Evolutionary conservation across 2,888 invertebrate genomes (phyloP), one percentile per base, ranked within the genome.

Genomic region (Macrophya annulata): DNA sequence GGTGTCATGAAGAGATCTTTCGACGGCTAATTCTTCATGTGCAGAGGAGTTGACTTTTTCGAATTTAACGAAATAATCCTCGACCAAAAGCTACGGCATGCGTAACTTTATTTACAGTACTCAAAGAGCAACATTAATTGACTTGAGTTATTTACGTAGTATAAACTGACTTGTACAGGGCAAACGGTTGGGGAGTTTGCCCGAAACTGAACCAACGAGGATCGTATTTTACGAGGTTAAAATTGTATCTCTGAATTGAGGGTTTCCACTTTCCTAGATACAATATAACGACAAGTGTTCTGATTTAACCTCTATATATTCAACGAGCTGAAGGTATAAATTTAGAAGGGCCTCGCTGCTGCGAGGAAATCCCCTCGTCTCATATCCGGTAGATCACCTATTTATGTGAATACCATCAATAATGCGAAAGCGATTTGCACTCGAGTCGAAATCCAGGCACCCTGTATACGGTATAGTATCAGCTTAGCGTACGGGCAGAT

Each of bases 401-500:
- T 81, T 81, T 62, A 81, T 62, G 81, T 81, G 81, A 59, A 59
- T 62, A 81, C 81, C 59, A 81, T 81, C 81, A 81, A 81, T 81
- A 81, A 81, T 59, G 81, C 40, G 59, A 51, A 81, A 81, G 43
- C 81, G 81, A 62, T 81, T 81, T 81, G 81, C 81, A 81, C 81
- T 81, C 62, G 43, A 81, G 81, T 81, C 62, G 81, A 81, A 81
- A 81, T 81, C 17, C 51, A 72, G 84, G 43, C 84, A 84, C 84
- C 84, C 84, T 76, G 59, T 84, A 84, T 74, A 55, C 74, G 21
- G 74, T 76, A 74, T 62, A 74, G 84, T 72, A 84, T 84, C 84
- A 84, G 84, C 84, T 84, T 84, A 84, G 55, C 84, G 74, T 55
- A 74, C 74, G 45, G 74, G 59, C 74, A 55, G 84, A 84, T 72